Percentiles rank a stretch among this genome's conserved stretches.
These are phyloP conservation scores for Morone saxatilis DNA, from an alignment of 2,113 vertebrate species.

Conservation along the genomic window DNA sequence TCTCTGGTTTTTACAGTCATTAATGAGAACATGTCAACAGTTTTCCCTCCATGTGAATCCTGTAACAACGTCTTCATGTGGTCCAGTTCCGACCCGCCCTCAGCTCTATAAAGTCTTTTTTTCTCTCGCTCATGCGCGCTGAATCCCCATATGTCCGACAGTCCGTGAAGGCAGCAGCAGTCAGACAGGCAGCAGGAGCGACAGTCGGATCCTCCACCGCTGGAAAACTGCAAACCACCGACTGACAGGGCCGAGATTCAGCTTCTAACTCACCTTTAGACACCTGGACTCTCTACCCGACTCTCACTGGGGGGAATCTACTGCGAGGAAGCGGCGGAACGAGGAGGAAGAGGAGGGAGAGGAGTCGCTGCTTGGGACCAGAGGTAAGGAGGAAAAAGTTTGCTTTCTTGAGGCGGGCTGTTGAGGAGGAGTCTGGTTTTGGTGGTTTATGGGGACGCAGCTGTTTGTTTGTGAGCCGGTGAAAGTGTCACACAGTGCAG, in stretches of 20 bases:
- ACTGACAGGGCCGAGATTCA: rapidly evolving
- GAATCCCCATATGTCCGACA: neutral
- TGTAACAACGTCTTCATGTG: neutral
- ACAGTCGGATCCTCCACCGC: neutral
- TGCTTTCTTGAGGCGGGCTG: neutral
- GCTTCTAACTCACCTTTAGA: neutral
- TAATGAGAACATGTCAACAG: no score
- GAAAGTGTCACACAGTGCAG: constrained; percentile 28
- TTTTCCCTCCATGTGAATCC: neutral
- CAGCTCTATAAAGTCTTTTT: neutral
- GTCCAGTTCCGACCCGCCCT: constrained; percentile 28
- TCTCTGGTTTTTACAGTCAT: no score
- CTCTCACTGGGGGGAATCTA: neutral
- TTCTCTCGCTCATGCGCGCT: constrained; percentile 10
- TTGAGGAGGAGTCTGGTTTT: no score
- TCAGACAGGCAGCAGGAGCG: neutral
- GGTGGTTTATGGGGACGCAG: no score
- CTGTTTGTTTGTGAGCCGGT: constrained; percentile 7
- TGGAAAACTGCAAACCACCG: neutral
- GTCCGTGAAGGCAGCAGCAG: constrained; percentile 66
- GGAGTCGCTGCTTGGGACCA: constrained; percentile 54
- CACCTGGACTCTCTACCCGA: rapidly evolving
- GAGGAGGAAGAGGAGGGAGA: constrained; percentile 12
- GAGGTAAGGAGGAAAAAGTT: constrained; percentile 50
- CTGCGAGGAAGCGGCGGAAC: neutral